A percentile compares a stretch with the other conserved stretches of the same genome.
phyloP scores from a whole-genome alignment of 2,797 vertebrate genomes.

The Microhierax caerulescens region DNA sequence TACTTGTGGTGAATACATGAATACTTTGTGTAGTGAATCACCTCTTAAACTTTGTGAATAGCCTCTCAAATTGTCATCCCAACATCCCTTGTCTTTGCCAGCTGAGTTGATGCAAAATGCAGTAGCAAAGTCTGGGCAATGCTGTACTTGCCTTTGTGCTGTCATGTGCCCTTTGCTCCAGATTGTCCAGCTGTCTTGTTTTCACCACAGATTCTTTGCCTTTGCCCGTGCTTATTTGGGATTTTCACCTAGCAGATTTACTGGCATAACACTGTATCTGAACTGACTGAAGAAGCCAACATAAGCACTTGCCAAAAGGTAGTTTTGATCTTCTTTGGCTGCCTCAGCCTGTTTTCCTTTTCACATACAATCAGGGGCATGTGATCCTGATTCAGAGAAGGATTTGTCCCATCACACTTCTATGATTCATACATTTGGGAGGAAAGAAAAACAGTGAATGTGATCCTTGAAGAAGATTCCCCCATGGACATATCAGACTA shows the following conservation, averaged over 20 bases:
- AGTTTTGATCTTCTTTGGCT: not conserved
- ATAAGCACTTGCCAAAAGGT: not conserved
- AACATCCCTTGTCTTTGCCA: not conserved
- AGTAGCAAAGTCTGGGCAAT: not conserved
- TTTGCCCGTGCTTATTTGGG: not conserved
- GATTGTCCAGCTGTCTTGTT: not conserved
- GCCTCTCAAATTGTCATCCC: not conserved
- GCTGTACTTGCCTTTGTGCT: not conserved
- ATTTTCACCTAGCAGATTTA: not conserved
- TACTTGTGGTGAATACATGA: not conserved
- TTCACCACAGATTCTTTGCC: not conserved
- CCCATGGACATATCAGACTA: not conserved
- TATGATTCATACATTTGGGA: not conserved
- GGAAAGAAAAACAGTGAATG: not conserved
- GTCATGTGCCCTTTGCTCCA: accelerated
- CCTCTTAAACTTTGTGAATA: not conserved
- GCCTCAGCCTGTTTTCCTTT: not conserved
- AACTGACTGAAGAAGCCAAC: not conserved
- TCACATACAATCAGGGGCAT: not conserved
- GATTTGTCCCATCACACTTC: not conserved
- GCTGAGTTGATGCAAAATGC: not conserved
- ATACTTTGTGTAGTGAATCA: not conserved
- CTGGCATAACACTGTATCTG: not conserved
- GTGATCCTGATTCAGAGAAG: conserved; percentile 16
- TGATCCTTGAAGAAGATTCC: not conserved